Base-by-base conservation (phyloP, 2,888 invertebrate genomes). In the Spodoptera exigua region DNA sequence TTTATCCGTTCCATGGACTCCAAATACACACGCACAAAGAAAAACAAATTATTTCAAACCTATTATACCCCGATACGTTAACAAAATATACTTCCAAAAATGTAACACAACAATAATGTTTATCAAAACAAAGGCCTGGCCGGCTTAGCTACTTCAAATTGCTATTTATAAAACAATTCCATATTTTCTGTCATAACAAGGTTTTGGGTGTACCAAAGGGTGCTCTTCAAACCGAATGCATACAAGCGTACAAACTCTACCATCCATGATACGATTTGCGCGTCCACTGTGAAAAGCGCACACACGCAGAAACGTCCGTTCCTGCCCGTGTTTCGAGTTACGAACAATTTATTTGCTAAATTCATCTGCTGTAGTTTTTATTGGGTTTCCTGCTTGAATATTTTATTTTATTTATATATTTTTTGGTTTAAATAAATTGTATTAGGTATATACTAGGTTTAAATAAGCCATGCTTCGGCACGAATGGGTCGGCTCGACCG, bases 211-310 rank as follows among this genome's bases (percentile, higher is more conserved):
- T 21, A 18, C 0, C n/a, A 35, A 43, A n/a, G 16, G 37, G 37
- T 16, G 12, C 65, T 39, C 37, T 46, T 32, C 46, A 47, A 51
- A 39, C n/a, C 21, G 16, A 16, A 35, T 40, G 27, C 66, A 51
- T 52, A 51, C 21, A 36, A 46, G 39, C 39, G 57, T 34, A 47
- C 36, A 36, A 32, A 43, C 51, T 32, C 41, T 12, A 44, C 40
- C 66, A 71, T 44, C 43, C 72, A 36, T 65, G 40, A 12, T 34
- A 14, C 18, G 51, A 62, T 62, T 47, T 62, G 59, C n/a, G 46
- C 72, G 54, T 27, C 54, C 35, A 39, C 40, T 49, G 59, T 67
- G 35, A 72, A 68, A 72, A 40, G 65, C 37, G 49, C 39, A 60
- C 68, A 59, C 18, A 40, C 49, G 52, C 47, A 65, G 40, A 57